Evolutionary conservation across 2,113 vertebrate species (phyloP).

Genomic region (Hypanus sabinus): DNA sequence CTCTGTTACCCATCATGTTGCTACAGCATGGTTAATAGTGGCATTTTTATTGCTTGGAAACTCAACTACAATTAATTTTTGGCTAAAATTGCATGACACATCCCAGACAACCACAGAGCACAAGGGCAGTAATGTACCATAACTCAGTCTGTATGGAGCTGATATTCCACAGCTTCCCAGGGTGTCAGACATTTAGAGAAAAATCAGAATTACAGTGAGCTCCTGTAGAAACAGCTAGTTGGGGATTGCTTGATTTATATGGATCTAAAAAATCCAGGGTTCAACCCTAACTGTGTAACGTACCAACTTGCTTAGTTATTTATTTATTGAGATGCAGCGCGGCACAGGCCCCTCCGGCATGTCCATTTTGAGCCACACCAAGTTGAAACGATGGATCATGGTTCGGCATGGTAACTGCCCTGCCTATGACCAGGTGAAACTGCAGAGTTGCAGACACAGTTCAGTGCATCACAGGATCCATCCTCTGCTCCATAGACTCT

Average conservation of each 20-base stretch:
- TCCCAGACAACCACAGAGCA: not conserved
- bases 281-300: not conserved
- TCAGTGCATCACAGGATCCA: too few relatives aligned
- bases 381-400: too few relatives aligned
- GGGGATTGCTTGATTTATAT: not conserved
- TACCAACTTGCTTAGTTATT: too few relatives aligned
- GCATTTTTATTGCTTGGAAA: slow-evolving; percentile 25
- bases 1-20: not conserved
- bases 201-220: not conserved
- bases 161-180: not conserved
- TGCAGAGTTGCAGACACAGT: too few relatives aligned
- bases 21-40: not conserved
- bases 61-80: slow-evolving; percentile 22
- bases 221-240: too few relatives aligned
- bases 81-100: slow-evolving; percentile 19
- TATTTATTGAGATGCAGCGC: too few relatives aligned
- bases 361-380: too few relatives aligned
- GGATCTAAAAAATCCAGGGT: not conserved
- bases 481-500: too few relatives aligned
- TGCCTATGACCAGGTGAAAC: too few relatives aligned
- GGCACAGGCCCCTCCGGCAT: too few relatives aligned
- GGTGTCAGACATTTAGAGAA: not conserved
- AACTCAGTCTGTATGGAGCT: not conserved
- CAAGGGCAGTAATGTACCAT: not conserved
- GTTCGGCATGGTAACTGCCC: too few relatives aligned